Base-by-base conservation (phyloP, 1,140 invertebrate genomes). In the Drosophila biarmipes region DNA sequence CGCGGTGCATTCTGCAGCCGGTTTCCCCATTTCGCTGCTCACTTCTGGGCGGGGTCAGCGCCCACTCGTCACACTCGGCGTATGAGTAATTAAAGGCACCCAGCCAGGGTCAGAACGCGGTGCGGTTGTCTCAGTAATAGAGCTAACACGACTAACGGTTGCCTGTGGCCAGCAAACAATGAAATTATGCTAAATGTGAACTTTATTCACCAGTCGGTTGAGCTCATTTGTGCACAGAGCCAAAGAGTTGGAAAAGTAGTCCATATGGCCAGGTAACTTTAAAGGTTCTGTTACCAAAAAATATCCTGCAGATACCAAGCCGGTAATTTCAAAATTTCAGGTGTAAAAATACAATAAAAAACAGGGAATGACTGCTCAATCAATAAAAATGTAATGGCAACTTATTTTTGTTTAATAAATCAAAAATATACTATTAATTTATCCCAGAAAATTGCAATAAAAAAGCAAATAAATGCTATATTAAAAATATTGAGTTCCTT, bases 1-100 rank as follows among this genome's bases (percentile, higher is more conserved):
- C 27, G 67, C 14, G 35, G 0, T 71, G 68, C 68, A 69, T 45
- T 68, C 42, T 45, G 27, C 29, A 45, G 34, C 17, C 17, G 40
- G 58, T 64, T 31, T 38, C 24, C 24, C 40, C n/a, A 5, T 35
- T 35, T 35, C 42, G 10, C 56, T 40, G 34, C 37, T 17, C 48
- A 19, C n/a, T 63, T 71, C 67, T 57, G 52, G 68, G 72, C 72
- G 72, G 72, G 59, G 72, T 66, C 72, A 62, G 68, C 64, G 29
- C 17, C 19, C 6, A 15, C n/a, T 43, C 77, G 80, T 73, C 58
- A 59, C 69, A 84, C 80, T 24, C 57, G 80, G 59, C 80, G 80
- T 84, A 79, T 79, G 80, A 55, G 81, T 86, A 86, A 86, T 87
- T 73, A 81, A 86, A 86, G 68, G 73, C 68, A 71, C 21, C 51